These are phyloP conservation scores for Pachyseris speciosa DNA, from an alignment of 64 coral and sea anemone genomes.

Conservation along the genomic window DNA sequence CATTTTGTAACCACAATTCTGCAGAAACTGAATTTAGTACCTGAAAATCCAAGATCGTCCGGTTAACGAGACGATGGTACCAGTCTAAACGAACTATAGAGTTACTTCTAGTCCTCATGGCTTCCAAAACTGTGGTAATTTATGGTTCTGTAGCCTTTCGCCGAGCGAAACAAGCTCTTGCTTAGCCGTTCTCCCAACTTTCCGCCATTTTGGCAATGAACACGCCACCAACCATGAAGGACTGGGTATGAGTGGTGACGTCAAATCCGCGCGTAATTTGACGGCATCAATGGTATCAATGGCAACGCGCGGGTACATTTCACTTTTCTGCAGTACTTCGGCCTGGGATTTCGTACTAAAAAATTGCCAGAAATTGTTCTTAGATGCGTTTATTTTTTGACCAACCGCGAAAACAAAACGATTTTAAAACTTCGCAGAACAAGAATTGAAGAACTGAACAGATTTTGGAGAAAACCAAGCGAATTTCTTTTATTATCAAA, in stretches of 20 bases:
- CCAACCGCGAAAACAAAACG: background rate
- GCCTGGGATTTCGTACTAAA: background rate
- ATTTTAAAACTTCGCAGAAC: background rate
- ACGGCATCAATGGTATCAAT: conserved; percentile 26
- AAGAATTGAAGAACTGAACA: no score
- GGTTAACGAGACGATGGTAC: conserved; percentile 89
- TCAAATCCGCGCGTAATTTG: conserved; percentile 14
- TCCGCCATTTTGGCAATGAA: conserved; percentile 42
- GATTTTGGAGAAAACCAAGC: background rate
- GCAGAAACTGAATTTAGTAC: conserved; percentile 28
- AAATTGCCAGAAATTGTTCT: background rate
- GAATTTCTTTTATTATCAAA: no score
- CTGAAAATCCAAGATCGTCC: conserved; percentile 95
- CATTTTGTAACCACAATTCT: no score
- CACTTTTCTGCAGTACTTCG: background rate
- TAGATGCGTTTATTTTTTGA: background rate
- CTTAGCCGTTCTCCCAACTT: conserved; percentile 25
- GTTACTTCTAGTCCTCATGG: conserved; percentile 93
- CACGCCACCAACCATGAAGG: background rate
- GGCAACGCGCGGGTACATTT: background rate
- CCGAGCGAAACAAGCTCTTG: background rate
- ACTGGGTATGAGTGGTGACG: conserved; percentile 14
- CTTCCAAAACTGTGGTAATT: background rate
- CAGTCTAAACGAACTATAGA: conserved; percentile 92
- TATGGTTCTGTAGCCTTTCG: background rate